phyloP scores from a whole-genome alignment of 2,888 invertebrate species.

The Cryptus armator region DNA sequence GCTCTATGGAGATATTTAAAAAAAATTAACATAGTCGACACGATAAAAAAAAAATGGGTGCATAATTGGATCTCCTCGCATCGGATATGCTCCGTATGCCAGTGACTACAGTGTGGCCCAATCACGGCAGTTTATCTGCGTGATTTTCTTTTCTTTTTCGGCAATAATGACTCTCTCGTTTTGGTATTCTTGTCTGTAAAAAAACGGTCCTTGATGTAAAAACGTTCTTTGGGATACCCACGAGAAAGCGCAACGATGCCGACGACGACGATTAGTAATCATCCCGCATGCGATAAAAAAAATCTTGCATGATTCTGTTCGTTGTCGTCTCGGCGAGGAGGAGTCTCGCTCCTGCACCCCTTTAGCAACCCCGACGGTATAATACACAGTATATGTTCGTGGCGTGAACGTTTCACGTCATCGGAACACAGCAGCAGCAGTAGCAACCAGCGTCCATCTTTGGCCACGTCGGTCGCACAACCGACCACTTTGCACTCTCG shows the following conservation, averaged over 20 bases:
- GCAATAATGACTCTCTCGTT: conserved; percentile 39
- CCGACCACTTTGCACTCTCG: conserved; percentile 69
- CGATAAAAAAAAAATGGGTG: too few species aligned
- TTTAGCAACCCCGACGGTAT: conserved; percentile 8
- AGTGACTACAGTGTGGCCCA: neutral
- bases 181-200: conserved; percentile 8
- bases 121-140: conserved; percentile 8
- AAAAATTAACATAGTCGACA: too few species aligned
- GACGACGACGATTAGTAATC: conserved; percentile 38
- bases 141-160: conserved; percentile 18
- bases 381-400: neutral
- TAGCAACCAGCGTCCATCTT: conserved; percentile 60
- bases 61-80: neutral
- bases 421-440: neutral
- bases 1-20: too few species aligned
- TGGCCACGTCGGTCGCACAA: conserved; percentile 24
- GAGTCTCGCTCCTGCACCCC: conserved; percentile 28
- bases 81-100: too few species aligned
- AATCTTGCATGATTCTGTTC: conserved; percentile 44
- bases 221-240: conserved; percentile 31
- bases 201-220: conserved; percentile 18
- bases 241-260: neutral
- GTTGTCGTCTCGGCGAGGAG: conserved; percentile 34
- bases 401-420: conserved; percentile 31
- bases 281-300: conserved; percentile 25